phyloP scores from a whole-genome alignment of 1,140 invertebrate genomes.

The Cydia splendana region DNA sequence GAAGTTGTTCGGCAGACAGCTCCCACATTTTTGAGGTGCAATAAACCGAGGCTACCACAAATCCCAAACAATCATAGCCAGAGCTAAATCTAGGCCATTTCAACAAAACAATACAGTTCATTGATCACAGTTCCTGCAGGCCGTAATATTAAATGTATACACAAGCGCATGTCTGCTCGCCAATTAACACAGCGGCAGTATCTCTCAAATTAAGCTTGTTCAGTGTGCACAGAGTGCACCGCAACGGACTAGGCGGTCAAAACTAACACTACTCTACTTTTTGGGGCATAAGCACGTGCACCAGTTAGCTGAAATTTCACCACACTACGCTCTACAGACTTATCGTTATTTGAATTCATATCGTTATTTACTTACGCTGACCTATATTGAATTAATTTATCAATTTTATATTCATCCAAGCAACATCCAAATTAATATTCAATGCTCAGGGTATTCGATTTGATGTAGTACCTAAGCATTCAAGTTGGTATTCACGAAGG shows the following conservation, averaged over 20 bases:
- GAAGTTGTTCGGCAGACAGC: too few species aligned
- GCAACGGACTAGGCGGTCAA: neutral
- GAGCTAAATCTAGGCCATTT: neutral
- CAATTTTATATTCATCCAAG: neutral
- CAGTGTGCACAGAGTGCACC: neutral
- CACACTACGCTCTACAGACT: neutral
- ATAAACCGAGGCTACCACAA: neutral
- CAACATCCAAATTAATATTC: neutral
- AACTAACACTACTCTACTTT: slow-evolving; percentile 3
- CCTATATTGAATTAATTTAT: slow-evolving; percentile 7
- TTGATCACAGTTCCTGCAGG: slow-evolving; percentile 21
- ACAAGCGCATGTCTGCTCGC: slow-evolving; percentile 13
- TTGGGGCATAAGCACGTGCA: neutral
- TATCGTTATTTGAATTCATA: slow-evolving; percentile 15
- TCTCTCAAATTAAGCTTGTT: slow-evolving; percentile 28
- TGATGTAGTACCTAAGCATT: neutral
- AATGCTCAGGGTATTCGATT: neutral
- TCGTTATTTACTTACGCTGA: neutral
- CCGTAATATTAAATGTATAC: slow-evolving; percentile 17
- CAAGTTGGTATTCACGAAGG: neutral
- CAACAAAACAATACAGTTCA: slow-evolving; percentile 17
- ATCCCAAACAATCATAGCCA: neutral
- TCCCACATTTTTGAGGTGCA: neutral
- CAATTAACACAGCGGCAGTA: slow-evolving; percentile 28
- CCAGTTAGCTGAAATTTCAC: neutral